A percentile compares a stretch with the other conserved stretches of the same genome.
These are phyloP conservation scores for Schmidtea mediterranea DNA, from an alignment of 1,140 invertebrate species.

Conservation along the genomic window DNA sequence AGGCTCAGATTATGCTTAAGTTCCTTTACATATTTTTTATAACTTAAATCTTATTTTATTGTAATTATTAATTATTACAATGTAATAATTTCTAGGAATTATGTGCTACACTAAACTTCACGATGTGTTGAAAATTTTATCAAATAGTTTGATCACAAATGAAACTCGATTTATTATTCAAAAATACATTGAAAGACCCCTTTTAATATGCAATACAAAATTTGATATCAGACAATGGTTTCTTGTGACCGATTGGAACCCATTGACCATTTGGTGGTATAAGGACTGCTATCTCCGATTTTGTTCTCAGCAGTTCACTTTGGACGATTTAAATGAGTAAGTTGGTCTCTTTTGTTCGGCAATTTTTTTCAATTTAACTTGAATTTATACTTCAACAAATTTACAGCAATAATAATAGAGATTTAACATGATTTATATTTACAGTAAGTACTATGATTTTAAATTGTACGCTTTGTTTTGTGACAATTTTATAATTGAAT, in stretches of 20 bases:
- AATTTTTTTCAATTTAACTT: no score
- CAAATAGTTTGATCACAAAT: no score
- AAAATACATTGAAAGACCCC: slow-evolving; percentile 52
- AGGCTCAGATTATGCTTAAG: no score
- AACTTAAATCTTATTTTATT: background rate
- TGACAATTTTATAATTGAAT: no score
- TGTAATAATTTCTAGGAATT: background rate
- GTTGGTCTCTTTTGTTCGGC: no score
- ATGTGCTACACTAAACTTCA: background rate
- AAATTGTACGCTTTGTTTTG: no score
- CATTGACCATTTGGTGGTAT: slow-evolving; percentile 75
- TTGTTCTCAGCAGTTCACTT: slow-evolving; percentile 59
- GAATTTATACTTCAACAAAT: no score
- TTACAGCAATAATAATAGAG: no score
- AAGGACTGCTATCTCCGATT: slow-evolving; percentile 59
- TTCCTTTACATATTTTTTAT: background rate
- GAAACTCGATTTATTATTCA: slow-evolving; percentile 51
- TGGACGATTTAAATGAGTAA: slow-evolving; percentile 58
- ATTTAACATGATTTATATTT: no score
- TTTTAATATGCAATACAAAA: slow-evolving; percentile 63
- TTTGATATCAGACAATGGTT: slow-evolving; percentile 55
- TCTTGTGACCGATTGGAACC: slow-evolving; percentile 57
- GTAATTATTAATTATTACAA: background rate
- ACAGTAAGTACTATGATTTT: no score
- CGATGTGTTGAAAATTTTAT: background rate